phyloP scores from a whole-genome alignment of 2,113 vertebrate genomes.

The Sapajus apella region DNA sequence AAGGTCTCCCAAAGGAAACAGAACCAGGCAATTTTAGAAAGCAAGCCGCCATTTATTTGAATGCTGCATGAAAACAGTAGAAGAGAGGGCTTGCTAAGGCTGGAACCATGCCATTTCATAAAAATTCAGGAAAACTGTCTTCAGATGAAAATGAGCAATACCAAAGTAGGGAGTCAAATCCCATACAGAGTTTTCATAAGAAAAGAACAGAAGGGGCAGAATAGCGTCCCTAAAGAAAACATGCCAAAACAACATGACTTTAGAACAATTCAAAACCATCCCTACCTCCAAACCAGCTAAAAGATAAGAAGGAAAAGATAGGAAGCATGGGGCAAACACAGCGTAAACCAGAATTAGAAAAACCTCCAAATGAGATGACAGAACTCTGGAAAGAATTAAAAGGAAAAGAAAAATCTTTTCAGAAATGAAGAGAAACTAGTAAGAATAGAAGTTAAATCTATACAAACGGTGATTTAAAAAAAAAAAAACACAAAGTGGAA shows the following conservation, averaged over 20 bases:
- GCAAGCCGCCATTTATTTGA: not conserved
- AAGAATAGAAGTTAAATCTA: not conserved
- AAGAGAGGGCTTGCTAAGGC: not conserved
- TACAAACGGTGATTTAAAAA: not conserved
- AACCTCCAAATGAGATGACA: not conserved
- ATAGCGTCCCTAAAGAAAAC: not conserved
- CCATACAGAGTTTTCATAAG: not conserved
- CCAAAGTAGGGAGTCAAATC: not conserved
- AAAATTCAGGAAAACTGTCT: not conserved
- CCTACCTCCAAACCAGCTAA: not conserved
- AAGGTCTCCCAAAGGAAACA: not conserved
- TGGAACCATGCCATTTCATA: not conserved
- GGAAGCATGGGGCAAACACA: fast-evolving
- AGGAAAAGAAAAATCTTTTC: not conserved
- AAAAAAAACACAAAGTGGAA: not conserved
- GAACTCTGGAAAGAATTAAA: not conserved
- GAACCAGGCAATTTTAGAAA: not conserved
- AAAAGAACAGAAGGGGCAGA: not conserved
- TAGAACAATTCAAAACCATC: not conserved
- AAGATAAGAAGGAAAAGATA: not conserved
- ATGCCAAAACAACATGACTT: not conserved
- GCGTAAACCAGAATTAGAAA: not conserved
- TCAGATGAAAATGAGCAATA: not conserved
- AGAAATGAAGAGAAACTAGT: not conserved
- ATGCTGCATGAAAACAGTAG: not conserved